Evolutionary conservation across 2,113 vertebrate genomes (phyloP).

Genomic region (Dipodomys stephensi): DNA sequence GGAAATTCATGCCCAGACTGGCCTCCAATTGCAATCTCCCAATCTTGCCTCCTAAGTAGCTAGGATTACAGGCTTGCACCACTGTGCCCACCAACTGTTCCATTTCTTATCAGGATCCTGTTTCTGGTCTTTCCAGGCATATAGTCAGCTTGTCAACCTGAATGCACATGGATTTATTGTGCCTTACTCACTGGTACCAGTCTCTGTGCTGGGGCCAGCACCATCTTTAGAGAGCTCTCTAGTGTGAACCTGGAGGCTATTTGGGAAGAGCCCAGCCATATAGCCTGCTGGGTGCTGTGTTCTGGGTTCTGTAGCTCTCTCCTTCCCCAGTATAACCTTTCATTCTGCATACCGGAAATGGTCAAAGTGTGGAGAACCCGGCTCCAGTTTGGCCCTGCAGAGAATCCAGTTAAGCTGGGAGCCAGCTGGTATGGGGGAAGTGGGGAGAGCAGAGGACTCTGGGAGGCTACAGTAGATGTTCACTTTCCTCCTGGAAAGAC

Average conservation of each 20-base stretch:
- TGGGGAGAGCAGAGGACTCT: not conserved
- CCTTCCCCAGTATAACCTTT: not conserved
- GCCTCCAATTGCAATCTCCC: no score
- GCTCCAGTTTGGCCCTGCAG: not conserved
- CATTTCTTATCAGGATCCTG: not conserved
- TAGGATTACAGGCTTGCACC: no score
- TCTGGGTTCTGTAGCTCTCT: not conserved
- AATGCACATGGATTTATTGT: not conserved
- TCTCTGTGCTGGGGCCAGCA: not conserved
- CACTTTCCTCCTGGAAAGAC: not conserved
- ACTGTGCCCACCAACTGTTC: not conserved
- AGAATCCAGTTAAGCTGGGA: not conserved
- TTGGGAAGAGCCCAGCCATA: not conserved
- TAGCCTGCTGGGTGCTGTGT: not conserved
- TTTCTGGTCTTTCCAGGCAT: not conserved
- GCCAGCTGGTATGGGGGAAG: not conserved
- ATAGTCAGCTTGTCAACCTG: not conserved
- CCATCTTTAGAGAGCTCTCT: slow-evolving; percentile 10
- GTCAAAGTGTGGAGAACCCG: not conserved
- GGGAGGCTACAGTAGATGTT: not conserved
- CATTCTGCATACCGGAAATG: not conserved
- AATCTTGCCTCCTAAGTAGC: no score
- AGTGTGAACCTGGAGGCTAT: not conserved
- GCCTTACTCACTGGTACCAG: not conserved
- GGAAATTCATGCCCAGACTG: no score